Base-by-base conservation (phyloP, 2,888 invertebrate species). In the Nemotelus pantherinus region DNA sequence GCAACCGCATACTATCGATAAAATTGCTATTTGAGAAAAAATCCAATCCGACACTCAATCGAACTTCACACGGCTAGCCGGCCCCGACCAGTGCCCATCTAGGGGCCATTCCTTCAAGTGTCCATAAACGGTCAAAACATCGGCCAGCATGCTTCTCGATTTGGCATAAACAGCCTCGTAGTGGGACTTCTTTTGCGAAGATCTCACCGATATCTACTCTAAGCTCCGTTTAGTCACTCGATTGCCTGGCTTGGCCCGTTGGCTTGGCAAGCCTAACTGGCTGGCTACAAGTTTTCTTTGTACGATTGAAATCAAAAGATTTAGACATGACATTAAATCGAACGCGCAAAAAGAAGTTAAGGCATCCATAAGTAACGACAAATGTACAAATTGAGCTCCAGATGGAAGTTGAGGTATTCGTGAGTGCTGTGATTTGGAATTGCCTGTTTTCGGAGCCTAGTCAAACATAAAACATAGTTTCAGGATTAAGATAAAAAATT, bases 301-400 rank as follows among this genome's bases (percentile, higher is more conserved):
- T 60, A 55, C 70, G 70, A 70, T 70, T 70, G 74, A 74, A 74
- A 74, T 74, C 74, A 74, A 74, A 74, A 74, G 74, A 74, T 74
- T 74, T 74, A 74, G 74, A 74, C 74, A 74, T 74, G 74, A 74
- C 74, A 74, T 74, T 74, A 74, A 74, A 63, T 60, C 74, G 74
- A 74, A 74, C 74, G 74, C 48, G 60, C 60, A 74, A 74, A 74
- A 74, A 74, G 60, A 60, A 57, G 74, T 70, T 70, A 55, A 25
- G 70, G 53, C 53, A 70, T 70, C 53, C 55, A 50, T 9, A 41
- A 43, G 55, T 44, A 70, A 55, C 43, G 25, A 25, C 25, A 25
- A 25, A 25, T 25, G 25, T 25, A 25, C 25, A 3, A 63, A 63
- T 63, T 63, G 41, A 25, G n/a, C 25, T 43, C 63, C 63, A 63